These are phyloP conservation scores for Ochlodes sylvanus DNA, from an alignment of 2,888 invertebrate species.

Conservation along the genomic window DNA sequence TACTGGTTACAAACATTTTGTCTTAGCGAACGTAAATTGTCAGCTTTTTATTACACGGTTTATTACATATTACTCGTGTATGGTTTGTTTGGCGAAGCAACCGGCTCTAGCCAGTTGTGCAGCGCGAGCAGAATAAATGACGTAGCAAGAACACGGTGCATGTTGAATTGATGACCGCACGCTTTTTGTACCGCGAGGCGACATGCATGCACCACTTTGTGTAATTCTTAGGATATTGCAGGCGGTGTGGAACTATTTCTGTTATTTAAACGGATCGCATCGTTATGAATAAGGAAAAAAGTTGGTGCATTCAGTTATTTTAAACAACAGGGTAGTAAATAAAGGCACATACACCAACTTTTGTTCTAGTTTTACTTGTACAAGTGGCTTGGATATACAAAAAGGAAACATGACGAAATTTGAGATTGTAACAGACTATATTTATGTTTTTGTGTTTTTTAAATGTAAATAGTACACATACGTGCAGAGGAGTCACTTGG, in stretches of 20 bases:
- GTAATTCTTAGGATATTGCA: conserved; percentile 21
- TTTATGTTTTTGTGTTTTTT: no score
- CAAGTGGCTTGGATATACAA: no score
- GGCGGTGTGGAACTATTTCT: conserved; percentile 16
- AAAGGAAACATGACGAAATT: no score
- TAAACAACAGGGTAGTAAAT: no score
- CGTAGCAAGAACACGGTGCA: conserved; percentile 30
- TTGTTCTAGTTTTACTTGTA: no score
- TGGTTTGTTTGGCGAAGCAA: conserved; percentile 19
- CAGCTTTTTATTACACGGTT: conserved; percentile 3
- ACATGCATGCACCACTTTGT: conserved; percentile 32
- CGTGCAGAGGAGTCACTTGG: no score
- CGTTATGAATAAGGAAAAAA: background rate
- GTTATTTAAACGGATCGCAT: background rate
- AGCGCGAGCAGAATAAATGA: conserved; percentile 24
- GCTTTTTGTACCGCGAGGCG: conserved; percentile 29
- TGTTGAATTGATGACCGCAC: conserved; percentile 30
- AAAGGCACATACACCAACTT: no score
- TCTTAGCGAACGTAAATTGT: conserved; percentile 9
- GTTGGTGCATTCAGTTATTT: no score
- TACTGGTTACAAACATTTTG: background rate
- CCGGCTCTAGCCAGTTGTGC: conserved; percentile 2
- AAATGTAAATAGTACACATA: no score
- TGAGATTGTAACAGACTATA: no score
- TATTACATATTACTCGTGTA: conserved; percentile 3